Evolutionary conservation across 1,140 invertebrate genomes (phyloP).

Genomic region (Dufourea novaeangliae): DNA sequence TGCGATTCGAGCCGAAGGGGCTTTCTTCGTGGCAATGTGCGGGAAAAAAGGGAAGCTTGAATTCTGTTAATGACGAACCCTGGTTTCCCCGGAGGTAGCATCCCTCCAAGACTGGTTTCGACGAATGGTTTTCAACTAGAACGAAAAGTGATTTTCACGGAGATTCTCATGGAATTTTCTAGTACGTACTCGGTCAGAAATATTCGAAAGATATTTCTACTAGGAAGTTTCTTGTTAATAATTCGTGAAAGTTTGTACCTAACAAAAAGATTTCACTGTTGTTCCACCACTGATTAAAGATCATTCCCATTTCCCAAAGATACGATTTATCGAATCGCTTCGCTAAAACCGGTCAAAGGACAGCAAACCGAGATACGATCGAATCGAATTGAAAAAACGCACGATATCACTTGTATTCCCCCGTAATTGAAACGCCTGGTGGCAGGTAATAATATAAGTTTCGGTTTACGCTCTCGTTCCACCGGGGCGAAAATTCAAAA

Average conservation of each 20-base stretch:
- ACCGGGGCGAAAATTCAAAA: conserved; percentile 8
- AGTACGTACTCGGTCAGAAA: no score
- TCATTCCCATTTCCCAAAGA: no score
- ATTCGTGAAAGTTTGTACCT: no score
- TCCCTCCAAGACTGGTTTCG: not conserved
- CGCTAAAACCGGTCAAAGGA: not conserved
- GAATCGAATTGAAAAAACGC: conserved; percentile 26
- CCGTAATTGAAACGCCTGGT: conserved; percentile 27
- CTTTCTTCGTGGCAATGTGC: conserved; percentile 13
- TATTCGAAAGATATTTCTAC: no score
- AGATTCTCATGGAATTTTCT: no score
- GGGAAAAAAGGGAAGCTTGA: conserved; percentile 23
- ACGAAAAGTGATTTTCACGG: no score
- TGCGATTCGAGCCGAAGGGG: conserved; percentile 18
- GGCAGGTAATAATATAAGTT: conserved; percentile 36
- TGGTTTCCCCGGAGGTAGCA: conserved; percentile 24
- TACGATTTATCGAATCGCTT: not conserved
- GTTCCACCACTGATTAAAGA: no score
- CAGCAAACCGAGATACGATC: not conserved
- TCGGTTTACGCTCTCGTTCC: no score
- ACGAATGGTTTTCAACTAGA: not conserved
- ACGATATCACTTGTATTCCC: conserved; percentile 6
- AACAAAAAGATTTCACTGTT: no score
- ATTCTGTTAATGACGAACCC: conserved; percentile 25
- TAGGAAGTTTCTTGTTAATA: no score